These are phyloP conservation scores for Globia sparganii DNA, from an alignment of 2,888 invertebrate species.

Conservation along the genomic window DNA sequence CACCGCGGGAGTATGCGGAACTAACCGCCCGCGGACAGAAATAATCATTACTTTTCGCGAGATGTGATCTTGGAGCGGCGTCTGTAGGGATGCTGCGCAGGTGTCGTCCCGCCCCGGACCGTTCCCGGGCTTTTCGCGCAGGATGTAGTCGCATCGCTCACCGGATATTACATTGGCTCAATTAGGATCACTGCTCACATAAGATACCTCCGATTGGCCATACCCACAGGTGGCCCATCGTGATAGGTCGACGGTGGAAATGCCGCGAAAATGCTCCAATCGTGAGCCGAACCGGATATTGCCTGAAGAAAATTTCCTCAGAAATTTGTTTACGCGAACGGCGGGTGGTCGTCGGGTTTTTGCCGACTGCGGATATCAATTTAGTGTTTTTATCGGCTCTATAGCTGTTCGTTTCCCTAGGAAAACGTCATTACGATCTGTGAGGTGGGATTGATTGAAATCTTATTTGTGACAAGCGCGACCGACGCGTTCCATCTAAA, in stretches of 20 bases:
- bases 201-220: constrained; percentile 78
- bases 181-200: constrained; percentile 79
- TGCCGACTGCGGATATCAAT: constrained; percentile 83
- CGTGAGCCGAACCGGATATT: constrained; percentile 82
- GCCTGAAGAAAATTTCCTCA: constrained; percentile 86
- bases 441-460: constrained; percentile 46
- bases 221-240: constrained; percentile 54
- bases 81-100: constrained; percentile 86
- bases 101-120: constrained; percentile 79
- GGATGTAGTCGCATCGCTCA: constrained; percentile 81
- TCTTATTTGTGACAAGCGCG: constrained; percentile 49
- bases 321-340: constrained; percentile 87
- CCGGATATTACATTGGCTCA: constrained; percentile 86
- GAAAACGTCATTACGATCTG: constrained; percentile 63
- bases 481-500: constrained; percentile 51
- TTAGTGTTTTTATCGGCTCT: constrained; percentile 76
- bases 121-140: constrained; percentile 89
- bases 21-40: constrained; percentile 87
- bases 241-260: constrained; percentile 78
- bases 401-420: constrained; percentile 73
- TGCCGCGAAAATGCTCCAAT: constrained; percentile 84
- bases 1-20: constrained; percentile 86
- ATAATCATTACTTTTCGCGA: constrained; percentile 91
- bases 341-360: constrained; percentile 78
- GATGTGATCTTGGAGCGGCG: constrained; percentile 88